These are phyloP conservation scores for Atopsyche davidsoni DNA, from an alignment of 1,140 invertebrate species.

Conservation along the genomic window DNA sequence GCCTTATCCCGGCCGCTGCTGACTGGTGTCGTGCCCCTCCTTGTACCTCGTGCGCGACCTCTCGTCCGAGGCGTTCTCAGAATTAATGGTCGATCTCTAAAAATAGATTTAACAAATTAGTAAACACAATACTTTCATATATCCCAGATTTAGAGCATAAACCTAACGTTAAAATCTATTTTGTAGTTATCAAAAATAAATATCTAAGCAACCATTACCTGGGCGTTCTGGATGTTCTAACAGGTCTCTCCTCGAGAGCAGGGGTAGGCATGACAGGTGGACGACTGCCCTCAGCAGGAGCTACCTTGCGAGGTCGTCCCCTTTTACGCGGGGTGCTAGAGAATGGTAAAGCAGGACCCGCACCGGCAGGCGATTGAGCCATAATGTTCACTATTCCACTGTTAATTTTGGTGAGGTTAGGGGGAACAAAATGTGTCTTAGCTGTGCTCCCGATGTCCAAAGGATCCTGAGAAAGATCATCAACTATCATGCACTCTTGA, in stretches of 20 bases:
- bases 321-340: slow-evolving; percentile 44
- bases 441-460: slow-evolving; percentile 40
- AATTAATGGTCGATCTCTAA: slow-evolving; percentile 42
- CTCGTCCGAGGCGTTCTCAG: slow-evolving; percentile 34
- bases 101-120: slow-evolving; percentile 20
- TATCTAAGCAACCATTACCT: slow-evolving; percentile 32
- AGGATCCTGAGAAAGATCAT: slow-evolving; percentile 44
- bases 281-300: slow-evolving; percentile 15
- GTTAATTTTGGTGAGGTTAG: slow-evolving; percentile 4
- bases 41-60: slow-evolving; percentile 35
- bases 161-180: neutral
- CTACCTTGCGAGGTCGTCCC: slow-evolving; percentile 44
- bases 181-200: neutral
- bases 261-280: slow-evolving; percentile 36
- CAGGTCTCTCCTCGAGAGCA: slow-evolving; percentile 43
- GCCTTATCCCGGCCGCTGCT: slow-evolving; percentile 8
- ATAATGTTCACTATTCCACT: slow-evolving; percentile 21
- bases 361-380: slow-evolving; percentile 5
- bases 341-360: slow-evolving; percentile 15
- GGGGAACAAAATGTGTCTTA: slow-evolving; percentile 28
- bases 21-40: slow-evolving; percentile 27
- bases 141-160: too few species aligned
- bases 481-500: slow-evolving; percentile 38
- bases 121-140: too few species aligned
- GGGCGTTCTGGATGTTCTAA: slow-evolving; percentile 41